These are phyloP conservation scores for Chrysolophus pictus DNA, from an alignment of 2,797 vertebrate species.

Conservation along the genomic window DNA sequence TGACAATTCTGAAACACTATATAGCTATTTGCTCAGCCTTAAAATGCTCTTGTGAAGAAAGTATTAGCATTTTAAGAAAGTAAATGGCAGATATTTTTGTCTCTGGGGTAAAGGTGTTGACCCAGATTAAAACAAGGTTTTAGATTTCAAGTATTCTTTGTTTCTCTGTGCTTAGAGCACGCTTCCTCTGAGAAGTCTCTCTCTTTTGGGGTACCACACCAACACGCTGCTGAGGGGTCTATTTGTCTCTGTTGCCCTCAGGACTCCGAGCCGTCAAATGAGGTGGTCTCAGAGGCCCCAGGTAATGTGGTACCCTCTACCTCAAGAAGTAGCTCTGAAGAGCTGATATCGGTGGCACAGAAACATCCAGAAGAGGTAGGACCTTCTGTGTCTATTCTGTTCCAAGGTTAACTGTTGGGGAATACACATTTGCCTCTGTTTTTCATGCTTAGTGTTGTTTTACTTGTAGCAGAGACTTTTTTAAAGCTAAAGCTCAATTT, in stretches of 20 bases:
- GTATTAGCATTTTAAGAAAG: neutral
- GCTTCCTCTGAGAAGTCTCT: conserved; percentile 22
- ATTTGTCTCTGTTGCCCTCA: conserved; percentile 76
- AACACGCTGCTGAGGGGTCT: conserved; percentile 70
- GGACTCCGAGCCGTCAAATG: conserved; percentile 76
- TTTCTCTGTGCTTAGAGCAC: conserved; percentile 34
- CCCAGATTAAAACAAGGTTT: neutral
- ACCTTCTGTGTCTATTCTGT: conserved; percentile 66
- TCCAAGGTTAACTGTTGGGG: conserved; percentile 12
- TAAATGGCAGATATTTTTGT: neutral
- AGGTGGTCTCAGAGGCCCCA: conserved; percentile 76
- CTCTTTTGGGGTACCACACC: conserved; percentile 25
- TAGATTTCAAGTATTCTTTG: conserved; percentile 1
- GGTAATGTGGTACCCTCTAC: conserved; percentile 72
- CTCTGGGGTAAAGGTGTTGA: neutral
- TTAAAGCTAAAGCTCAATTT: neutral
- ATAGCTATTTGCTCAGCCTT: neutral
- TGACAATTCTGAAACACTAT: neutral
- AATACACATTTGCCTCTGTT: conserved; percentile 1
- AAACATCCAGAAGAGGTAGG: conserved; percentile 77
- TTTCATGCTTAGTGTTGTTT: conserved; percentile 19
- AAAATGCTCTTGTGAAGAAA: neutral
- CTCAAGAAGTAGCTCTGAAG: conserved; percentile 77
- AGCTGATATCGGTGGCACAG: conserved; percentile 73
- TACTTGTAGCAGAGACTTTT: neutral